Conservation (phyloP, 35 echinoderm and acorn worm species). For the Heliocidaris erythrogramma region DNA sequence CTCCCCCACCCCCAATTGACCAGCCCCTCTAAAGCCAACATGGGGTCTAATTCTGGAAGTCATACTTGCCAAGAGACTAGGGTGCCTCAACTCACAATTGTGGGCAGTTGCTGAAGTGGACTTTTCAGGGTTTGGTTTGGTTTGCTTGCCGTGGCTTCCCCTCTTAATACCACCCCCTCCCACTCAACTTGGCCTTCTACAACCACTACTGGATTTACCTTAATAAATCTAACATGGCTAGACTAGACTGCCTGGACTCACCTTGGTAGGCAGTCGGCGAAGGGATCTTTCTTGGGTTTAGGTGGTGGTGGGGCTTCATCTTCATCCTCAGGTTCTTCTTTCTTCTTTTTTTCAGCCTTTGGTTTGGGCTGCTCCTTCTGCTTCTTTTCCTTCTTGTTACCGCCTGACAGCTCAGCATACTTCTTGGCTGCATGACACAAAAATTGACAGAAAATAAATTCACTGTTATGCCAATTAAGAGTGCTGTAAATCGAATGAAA, state of each 20-base stretch:
- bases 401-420: slow-evolving; percentile 76
- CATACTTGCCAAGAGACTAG: too few species aligned
- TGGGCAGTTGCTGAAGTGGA: too few species aligned
- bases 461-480: background rate
- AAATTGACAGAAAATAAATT: background rate
- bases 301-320: slow-evolving; percentile 55
- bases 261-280: slow-evolving; percentile 68
- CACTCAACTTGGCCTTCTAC: background rate
- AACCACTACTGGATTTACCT: background rate
- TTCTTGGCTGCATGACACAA: slow-evolving; percentile 62
- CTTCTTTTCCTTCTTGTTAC: slow-evolving; percentile 62
- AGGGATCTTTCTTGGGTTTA: slow-evolving; percentile 76
- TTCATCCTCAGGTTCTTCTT: slow-evolving; percentile 46
- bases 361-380: background rate
- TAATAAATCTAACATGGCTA: too few species aligned
- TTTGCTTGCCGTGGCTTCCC: too few species aligned
- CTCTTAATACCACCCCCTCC: too few species aligned
- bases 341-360: slow-evolving; percentile 60
- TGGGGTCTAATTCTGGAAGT: too few species aligned
- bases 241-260: background rate
- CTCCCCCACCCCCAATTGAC: too few species aligned
- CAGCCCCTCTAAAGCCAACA: too few species aligned
- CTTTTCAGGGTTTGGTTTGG: too few species aligned
- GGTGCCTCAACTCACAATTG: too few species aligned
- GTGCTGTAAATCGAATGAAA: background rate